Conservation (phyloP, 1,140 invertebrate species). For the Trachelipus rathkii region DNA sequence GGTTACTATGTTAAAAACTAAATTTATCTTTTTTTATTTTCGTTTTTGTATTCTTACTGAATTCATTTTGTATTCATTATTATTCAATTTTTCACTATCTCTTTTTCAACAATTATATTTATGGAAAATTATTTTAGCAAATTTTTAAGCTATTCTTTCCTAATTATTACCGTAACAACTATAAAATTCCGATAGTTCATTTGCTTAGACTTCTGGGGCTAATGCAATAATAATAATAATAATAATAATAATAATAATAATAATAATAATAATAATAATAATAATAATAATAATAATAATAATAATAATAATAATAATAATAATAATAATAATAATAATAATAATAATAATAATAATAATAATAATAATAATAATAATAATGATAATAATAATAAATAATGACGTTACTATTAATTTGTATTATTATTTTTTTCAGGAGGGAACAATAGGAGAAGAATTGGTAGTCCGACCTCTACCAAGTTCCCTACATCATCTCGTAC, state of each 20-base stretch:
- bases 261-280: background rate
- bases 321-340: background rate
- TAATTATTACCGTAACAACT: too few species aligned
- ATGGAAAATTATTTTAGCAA: too few species aligned
- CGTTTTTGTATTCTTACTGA: too few species aligned
- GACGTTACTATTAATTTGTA: background rate
- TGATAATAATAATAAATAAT: constrained; percentile 3
- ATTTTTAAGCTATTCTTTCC: too few species aligned
- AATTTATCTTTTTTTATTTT: too few species aligned
- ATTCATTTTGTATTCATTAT: too few species aligned
- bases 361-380: background rate
- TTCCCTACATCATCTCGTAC: constrained; percentile 18
- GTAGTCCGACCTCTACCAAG: constrained; percentile 49
- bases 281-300: background rate
- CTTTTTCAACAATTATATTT: too few species aligned
- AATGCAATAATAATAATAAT: background rate
- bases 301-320: constrained; percentile 12
- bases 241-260: background rate
- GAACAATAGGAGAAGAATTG: constrained; percentile 50
- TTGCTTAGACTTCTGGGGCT: too few species aligned
- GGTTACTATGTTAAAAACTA: too few species aligned
- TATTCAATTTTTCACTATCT: too few species aligned
- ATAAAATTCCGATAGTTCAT: too few species aligned
- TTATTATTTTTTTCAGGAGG: constrained; percentile 46
- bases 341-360: constrained; percentile 12